phyloP scores from a whole-genome alignment of 2,797 vertebrate genomes.

The Danio aesculapii region DNA sequence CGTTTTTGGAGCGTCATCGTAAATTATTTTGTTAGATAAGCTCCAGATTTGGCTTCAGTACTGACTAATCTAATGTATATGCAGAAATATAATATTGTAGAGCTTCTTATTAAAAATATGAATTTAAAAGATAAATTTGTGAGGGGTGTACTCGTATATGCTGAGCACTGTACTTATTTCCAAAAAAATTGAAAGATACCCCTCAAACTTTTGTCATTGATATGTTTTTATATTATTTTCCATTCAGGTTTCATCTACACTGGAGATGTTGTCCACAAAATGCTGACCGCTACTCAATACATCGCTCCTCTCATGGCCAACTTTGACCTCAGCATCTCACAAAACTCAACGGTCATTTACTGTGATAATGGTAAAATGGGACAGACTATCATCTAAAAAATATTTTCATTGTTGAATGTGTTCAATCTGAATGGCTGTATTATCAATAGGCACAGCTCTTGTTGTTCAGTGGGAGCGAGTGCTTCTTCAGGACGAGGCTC shows the following conservation, averaged over 20 bases:
- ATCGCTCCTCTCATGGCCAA: constrained; percentile 97
- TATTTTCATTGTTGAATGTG: not conserved
- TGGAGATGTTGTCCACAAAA: constrained; percentile 91
- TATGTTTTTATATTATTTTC: not conserved
- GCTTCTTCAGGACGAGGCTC: constrained; percentile 87
- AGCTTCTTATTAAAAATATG: too few relatives aligned
- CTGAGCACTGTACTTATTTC: too few relatives aligned
- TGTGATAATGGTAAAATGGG: constrained; percentile 90
- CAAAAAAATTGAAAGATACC: too few relatives aligned
- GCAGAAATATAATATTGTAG: too few relatives aligned
- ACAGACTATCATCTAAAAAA: not conserved
- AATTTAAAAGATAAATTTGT: too few relatives aligned
- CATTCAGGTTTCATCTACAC: constrained; percentile 94
- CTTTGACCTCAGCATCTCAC: constrained; percentile 91
- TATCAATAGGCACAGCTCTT: constrained; percentile 86
- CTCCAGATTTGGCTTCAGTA: too few relatives aligned
- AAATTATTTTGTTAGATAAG: too few relatives aligned
- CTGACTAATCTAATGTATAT: too few relatives aligned
- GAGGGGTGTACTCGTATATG: too few relatives aligned
- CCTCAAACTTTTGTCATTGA: not conserved
- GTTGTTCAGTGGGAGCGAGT: constrained; percentile 93
- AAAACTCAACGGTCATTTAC: constrained; percentile 91
- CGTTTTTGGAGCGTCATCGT: too few relatives aligned
- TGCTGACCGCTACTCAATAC: constrained; percentile 97
- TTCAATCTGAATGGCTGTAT: not conserved